These are phyloP conservation scores for Eurypyga helias DNA, from an alignment of 2,113 vertebrate species.

Conservation along the genomic window DNA sequence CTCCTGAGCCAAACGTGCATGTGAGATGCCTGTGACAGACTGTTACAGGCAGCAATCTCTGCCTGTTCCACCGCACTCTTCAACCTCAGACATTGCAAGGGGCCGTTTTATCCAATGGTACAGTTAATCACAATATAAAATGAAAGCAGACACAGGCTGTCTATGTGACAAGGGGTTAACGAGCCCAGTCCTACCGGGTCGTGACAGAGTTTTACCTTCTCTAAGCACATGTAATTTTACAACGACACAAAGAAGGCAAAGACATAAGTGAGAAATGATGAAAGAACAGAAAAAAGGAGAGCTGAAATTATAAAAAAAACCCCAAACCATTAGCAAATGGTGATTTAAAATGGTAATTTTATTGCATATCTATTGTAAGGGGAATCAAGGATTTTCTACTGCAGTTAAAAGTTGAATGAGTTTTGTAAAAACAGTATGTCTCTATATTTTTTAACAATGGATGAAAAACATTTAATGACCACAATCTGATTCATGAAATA, in stretches of 20 bases:
- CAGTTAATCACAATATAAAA: neutral
- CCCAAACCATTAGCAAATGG: neutral
- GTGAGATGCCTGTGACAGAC: neutral
- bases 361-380: neutral
- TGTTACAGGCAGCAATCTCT: neutral
- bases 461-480: neutral
- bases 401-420: neutral
- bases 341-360: neutral
- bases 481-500: neutral
- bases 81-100: neutral
- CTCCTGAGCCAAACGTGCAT: neutral
- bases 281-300: neutral
- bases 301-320: neutral
- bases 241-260: neutral
- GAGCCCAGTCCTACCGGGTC: neutral
- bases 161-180: neutral
- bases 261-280: neutral
- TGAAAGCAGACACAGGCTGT: neutral
- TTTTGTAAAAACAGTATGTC: neutral
- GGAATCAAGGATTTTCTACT: neutral
- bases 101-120: neutral
- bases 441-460: neutral
- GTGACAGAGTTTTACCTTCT: neutral
- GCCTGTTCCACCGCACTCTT: neutral
- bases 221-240: neutral